Percentiles rank a stretch among this genome's conserved stretches.
phyloP scores from a whole-genome alignment of 2,113 vertebrate genomes.

The Xenotilapia leptura region DNA sequence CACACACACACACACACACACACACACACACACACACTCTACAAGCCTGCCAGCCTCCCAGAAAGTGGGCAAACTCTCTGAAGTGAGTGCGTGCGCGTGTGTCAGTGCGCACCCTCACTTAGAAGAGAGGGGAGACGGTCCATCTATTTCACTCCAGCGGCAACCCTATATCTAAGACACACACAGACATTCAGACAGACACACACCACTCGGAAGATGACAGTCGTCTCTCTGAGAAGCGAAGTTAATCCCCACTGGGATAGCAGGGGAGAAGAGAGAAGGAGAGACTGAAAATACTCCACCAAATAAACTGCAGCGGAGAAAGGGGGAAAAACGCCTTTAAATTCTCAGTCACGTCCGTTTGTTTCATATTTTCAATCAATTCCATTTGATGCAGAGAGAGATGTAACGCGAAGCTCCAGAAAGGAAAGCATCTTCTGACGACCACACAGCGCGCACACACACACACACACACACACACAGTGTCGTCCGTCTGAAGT shows the following conservation, averaged over 20 bases:
- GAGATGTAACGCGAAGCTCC: neutral
- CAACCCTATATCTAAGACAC: neutral
- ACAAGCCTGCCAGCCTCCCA: slow-evolving; percentile 6
- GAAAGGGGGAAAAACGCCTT: neutral
- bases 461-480: neutral
- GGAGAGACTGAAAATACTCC: neutral
- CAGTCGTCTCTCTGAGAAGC: slow-evolving; percentile 9
- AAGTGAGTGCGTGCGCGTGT: neutral
- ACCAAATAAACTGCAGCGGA: neutral
- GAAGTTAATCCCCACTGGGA: slow-evolving; percentile 22
- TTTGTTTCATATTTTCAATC: neutral
- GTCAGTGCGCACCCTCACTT: neutral
- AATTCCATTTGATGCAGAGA: neutral
- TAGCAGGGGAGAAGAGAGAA: neutral
- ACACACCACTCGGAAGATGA: slow-evolving; percentile 1
- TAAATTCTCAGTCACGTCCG: neutral
- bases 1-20: neutral
- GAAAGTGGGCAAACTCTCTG: slow-evolving; percentile 24
- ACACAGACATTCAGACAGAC: neutral
- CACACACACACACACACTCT: neutral
- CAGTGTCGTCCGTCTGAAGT: neutral
- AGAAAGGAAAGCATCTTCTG: neutral
- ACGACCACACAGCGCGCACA: neutral
- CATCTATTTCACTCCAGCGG: slow-evolving; percentile 24
- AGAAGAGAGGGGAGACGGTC: slow-evolving; percentile 15